These are phyloP conservation scores for Enteromius treurensis DNA, from an alignment of 2,797 vertebrate genomes.

Conservation along the genomic window DNA sequence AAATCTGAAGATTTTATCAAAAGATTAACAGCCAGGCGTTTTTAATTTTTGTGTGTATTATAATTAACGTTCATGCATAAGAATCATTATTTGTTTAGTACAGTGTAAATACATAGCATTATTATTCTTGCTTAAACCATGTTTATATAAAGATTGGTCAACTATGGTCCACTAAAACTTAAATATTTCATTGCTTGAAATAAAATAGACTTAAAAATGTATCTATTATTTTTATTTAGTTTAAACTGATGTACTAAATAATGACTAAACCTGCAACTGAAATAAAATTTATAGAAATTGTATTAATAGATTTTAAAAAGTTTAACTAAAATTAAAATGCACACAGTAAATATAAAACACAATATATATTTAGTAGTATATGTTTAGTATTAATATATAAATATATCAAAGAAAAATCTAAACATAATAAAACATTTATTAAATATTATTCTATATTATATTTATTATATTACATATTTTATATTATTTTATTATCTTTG, in stretches of 20 bases:
- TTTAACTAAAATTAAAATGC: neutral
- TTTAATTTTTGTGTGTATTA: neutral
- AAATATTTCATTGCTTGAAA: no score
- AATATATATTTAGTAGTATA: no score
- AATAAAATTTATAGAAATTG: neutral
- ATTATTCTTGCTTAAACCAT: neutral
- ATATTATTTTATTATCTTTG: no score
- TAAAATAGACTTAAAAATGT: no score
- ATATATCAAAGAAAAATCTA: neutral
- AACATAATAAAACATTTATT: no score
- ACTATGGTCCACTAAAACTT: neutral
- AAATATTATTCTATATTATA: neutral
- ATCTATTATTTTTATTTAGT: no score
- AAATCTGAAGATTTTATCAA: neutral
- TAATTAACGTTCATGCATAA: neutral
- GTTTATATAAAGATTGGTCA: neutral
- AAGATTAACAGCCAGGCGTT: neutral
- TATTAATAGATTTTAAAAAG: neutral
- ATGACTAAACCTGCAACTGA: neutral
- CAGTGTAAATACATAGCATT: neutral
- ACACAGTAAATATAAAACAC: neutral
- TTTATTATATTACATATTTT: no score
- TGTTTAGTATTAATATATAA: neutral
- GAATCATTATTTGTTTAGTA: neutral
- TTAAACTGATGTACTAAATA: no score